Percentiles rank a stretch among this genome's conserved stretches.
Evolutionary conservation across 2,113 vertebrate genomes (phyloP).

Genomic region (Corythornis cristatus): DNA sequence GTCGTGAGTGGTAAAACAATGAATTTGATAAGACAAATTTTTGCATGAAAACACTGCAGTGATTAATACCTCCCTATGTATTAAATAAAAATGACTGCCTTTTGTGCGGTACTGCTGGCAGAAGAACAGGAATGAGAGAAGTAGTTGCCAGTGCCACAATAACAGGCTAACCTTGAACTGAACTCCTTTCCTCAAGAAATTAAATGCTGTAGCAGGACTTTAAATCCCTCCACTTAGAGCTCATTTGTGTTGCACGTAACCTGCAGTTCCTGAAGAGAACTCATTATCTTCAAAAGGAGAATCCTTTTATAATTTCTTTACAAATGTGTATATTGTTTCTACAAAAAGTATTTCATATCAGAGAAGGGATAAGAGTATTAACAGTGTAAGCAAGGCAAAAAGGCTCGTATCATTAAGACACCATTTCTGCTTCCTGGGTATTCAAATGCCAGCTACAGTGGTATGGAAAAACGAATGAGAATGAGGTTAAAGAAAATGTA

Average conservation of each 20-base stretch:
- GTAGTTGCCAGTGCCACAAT: slow-evolving; percentile 85
- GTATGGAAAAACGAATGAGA: slow-evolving; percentile 71
- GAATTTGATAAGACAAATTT: slow-evolving; percentile 94
- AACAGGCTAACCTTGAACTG: slow-evolving; percentile 90
- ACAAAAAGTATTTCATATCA: slow-evolving; percentile 78
- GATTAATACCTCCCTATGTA: slow-evolving; percentile 89
- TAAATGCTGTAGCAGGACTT: slow-evolving; percentile 87
- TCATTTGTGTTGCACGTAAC: slow-evolving; percentile 85
- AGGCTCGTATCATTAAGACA: slow-evolving; percentile 72
- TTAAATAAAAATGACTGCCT: slow-evolving; percentile 89
- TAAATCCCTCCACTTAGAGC: slow-evolving; percentile 89
- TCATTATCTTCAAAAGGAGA: slow-evolving; percentile 87
- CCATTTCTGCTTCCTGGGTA: slow-evolving; percentile 73
- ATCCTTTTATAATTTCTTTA: slow-evolving; percentile 85
- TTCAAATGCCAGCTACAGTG: slow-evolving; percentile 57
- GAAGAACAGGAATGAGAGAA: slow-evolving; percentile 79
- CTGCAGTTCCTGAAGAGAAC: slow-evolving; percentile 85
- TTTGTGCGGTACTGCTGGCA: slow-evolving; percentile 80
- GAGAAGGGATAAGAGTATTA: slow-evolving; percentile 81
- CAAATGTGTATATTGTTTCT: slow-evolving; percentile 84
- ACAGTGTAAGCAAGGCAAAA: slow-evolving; percentile 75
- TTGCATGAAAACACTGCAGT: slow-evolving; percentile 86
- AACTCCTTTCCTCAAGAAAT: slow-evolving; percentile 88
- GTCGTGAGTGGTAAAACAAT: slow-evolving; percentile 92
- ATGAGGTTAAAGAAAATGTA: slow-evolving; percentile 74